phyloP scores from a whole-genome alignment of 2,113 vertebrate genomes.

The Spheniscus mendiculus region DNA sequence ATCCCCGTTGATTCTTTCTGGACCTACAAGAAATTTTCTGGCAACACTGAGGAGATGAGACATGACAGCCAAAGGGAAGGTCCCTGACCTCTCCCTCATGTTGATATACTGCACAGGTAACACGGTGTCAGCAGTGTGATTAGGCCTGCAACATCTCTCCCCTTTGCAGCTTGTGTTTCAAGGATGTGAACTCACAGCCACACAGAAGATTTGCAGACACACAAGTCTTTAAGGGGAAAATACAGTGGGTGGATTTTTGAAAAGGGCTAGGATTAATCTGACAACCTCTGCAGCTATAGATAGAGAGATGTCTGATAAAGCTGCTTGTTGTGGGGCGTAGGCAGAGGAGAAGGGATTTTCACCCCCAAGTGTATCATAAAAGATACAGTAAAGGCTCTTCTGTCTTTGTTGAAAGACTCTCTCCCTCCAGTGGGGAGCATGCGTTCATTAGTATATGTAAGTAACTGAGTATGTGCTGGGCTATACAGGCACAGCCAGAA shows the following conservation, averaged over 20 bases:
- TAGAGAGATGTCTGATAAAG: not conserved
- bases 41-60: not conserved
- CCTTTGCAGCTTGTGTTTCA: not conserved
- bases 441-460: not conserved
- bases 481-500: not conserved
- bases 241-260: not conserved
- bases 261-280: not conserved
- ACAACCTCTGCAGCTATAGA: conserved; percentile 6
- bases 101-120: not conserved
- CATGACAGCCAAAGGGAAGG: not conserved
- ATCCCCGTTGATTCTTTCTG: not conserved
- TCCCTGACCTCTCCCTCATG: not conserved
- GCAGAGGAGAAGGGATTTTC: conserved; percentile 15
- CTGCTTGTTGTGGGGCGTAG: not conserved
- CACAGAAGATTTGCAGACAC: not conserved
- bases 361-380: not conserved
- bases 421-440: not conserved
- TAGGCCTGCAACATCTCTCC: not conserved
- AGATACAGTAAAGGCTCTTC: not conserved
- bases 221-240: not conserved
- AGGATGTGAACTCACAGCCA: not conserved
- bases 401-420: not conserved
- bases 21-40: not conserved
- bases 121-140: accelerated
- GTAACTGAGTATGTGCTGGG: not conserved